Evolutionary conservation across 2,797 vertebrate genomes (phyloP).

Genomic region (Hylomyscus alleni): DNA sequence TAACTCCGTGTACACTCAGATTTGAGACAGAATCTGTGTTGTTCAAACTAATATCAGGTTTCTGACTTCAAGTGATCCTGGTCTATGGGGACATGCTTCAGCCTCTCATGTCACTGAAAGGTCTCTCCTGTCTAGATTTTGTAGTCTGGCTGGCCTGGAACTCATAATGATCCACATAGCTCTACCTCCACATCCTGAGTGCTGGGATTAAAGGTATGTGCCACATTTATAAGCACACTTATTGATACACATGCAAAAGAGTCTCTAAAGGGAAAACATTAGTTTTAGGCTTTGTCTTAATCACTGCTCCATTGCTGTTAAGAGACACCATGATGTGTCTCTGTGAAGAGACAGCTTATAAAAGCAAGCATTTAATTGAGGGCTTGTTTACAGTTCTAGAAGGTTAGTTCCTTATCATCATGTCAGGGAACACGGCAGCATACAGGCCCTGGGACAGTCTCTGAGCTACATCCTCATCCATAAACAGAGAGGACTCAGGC

Average conservation of each 20-base stretch:
- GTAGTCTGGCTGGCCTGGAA: neutral
- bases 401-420: neutral
- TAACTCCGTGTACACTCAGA: neutral
- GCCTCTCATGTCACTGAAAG: neutral
- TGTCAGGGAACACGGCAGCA: neutral
- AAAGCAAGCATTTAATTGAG: neutral
- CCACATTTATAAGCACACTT: slow-evolving; percentile 22
- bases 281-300: neutral
- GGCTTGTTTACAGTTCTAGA: neutral
- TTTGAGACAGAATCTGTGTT: neutral
- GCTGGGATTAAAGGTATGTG: neutral
- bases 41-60: neutral
- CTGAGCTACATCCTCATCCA: neutral
- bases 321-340: neutral
- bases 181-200: neutral
- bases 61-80: neutral
- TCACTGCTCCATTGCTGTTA: neutral
- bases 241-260: neutral
- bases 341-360: neutral
- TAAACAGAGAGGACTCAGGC: neutral
- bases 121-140: neutral
- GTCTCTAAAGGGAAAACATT: neutral
- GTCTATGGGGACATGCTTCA: neutral
- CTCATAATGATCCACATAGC: neutral
- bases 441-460: neutral